Evolutionary conservation across 2,888 invertebrate genomes (phyloP).

Genomic region (Epicampocera succincta): DNA sequence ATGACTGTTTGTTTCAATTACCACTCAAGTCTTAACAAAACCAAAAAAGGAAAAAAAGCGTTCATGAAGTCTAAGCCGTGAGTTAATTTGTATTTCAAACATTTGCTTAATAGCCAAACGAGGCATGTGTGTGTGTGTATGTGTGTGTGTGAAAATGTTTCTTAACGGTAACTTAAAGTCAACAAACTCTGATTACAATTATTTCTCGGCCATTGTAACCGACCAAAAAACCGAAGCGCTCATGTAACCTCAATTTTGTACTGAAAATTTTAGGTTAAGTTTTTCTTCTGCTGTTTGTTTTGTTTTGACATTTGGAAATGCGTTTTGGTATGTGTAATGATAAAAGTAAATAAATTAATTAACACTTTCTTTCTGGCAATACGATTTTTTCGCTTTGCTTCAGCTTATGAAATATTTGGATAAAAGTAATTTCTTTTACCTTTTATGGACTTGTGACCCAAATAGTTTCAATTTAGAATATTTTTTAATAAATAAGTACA

Average conservation of each 20-base stretch:
- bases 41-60: not conserved
- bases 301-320: not conserved
- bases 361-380: conserved; percentile 62
- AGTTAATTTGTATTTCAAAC: conserved; percentile 2
- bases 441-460: conserved; percentile 59
- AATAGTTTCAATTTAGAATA: conserved; percentile 51
- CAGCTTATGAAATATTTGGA: conserved; percentile 42
- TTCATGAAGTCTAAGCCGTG: too few relatives aligned
- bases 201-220: not conserved
- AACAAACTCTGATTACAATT: conserved; percentile 42
- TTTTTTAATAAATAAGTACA: conserved; percentile 10
- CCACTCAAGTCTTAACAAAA: conserved; percentile 14
- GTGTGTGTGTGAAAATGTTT: not conserved
- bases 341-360: conserved; percentile 47
- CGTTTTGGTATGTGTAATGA: not conserved
- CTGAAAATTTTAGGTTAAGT: conserved; percentile 1
- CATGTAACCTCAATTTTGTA: conserved; percentile 52
- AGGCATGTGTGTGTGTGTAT: too few relatives aligned
- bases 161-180: not conserved
- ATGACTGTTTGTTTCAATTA: conserved; percentile 11
- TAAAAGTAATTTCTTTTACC: conserved; percentile 57
- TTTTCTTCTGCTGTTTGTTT: too few relatives aligned
- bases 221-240: conserved; percentile 5
- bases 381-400: conserved; percentile 32
- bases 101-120: conserved; percentile 11